Percentiles rank a stretch among this genome's conserved stretches.
Evolutionary conservation across 2,113 vertebrate genomes (phyloP).

Genomic region (Eudyptes chrysolophus): DNA sequence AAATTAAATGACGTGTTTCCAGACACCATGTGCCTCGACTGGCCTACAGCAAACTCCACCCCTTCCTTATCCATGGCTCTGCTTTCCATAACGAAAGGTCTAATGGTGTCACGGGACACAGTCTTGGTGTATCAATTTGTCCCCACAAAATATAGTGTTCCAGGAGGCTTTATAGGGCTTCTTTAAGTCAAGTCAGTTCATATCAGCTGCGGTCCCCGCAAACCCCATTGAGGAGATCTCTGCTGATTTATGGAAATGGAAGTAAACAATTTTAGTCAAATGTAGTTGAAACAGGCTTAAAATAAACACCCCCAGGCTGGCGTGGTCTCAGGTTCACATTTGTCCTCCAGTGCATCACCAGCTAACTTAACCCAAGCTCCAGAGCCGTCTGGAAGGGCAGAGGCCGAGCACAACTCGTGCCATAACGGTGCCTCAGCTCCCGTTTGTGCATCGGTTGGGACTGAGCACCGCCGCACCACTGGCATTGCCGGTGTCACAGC

Average conservation of each 20-base stretch:
- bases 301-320: neutral
- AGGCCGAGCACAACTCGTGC: neutral
- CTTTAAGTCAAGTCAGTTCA: neutral
- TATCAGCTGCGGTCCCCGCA: neutral
- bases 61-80: neutral
- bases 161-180: neutral
- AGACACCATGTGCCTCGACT: neutral
- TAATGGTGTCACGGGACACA: rapidly evolving
- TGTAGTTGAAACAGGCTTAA: neutral
- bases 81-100: neutral
- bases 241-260: neutral
- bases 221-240: neutral
- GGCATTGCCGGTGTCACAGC: neutral
- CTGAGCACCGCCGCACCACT: rapidly evolving
- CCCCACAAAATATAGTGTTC: neutral
- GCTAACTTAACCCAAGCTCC: neutral
- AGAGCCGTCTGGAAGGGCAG: neutral
- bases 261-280: neutral
- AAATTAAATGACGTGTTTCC: neutral
- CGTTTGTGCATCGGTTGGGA: neutral
- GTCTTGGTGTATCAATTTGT: neutral
- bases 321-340: rapidly evolving
- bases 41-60: neutral
- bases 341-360: neutral
- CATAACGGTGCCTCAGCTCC: neutral